Percentiles rank a stretch among this genome's conserved stretches.
Conservation (phyloP, 1,140 invertebrate genomes). For the Drosophila carrolli region DNA sequence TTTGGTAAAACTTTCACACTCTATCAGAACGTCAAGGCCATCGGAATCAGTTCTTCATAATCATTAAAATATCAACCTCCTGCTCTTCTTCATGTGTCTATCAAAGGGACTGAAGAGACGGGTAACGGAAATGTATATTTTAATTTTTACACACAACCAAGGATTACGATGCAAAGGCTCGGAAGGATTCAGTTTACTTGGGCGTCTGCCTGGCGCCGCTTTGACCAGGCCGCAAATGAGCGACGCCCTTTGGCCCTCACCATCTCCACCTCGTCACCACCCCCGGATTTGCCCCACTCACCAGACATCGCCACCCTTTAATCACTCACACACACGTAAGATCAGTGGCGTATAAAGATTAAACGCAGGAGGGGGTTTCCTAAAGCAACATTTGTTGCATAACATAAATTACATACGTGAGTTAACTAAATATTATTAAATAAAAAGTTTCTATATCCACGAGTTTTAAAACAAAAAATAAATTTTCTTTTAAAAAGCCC, state of each 20-base stretch:
- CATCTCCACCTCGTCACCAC: slow-evolving; percentile 6
- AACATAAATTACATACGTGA: no score
- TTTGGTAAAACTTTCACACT: slow-evolving; percentile 14
- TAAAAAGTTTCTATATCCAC: no score
- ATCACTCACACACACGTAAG: slow-evolving; percentile 47
- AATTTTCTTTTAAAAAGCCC: no score
- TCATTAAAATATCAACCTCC: slow-evolving; percentile 9
- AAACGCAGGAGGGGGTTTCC: no score
- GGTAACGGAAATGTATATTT: slow-evolving; percentile 65
- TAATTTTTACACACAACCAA: slow-evolving; percentile 55
- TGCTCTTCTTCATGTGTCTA: background rate
- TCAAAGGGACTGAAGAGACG: background rate
- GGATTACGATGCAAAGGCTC: slow-evolving; percentile 3
- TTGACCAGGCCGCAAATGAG: slow-evolving; percentile 67
- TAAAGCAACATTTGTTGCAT: no score
- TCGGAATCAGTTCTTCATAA: slow-evolving; percentile 8
- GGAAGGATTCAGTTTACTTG: slow-evolving; percentile 29
- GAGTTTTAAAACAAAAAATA: no score
- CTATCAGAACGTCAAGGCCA: slow-evolving; percentile 45
- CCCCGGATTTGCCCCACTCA: background rate
- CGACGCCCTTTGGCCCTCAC: slow-evolving; percentile 47
- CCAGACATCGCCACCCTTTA: slow-evolving; percentile 61
- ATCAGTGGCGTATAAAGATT: no score
- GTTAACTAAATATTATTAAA: no score
- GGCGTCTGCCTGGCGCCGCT: slow-evolving; percentile 69